These are phyloP conservation scores for Sabatieria punctata DNA, from an alignment of 2,888 invertebrate species.

Conservation along the genomic window DNA sequence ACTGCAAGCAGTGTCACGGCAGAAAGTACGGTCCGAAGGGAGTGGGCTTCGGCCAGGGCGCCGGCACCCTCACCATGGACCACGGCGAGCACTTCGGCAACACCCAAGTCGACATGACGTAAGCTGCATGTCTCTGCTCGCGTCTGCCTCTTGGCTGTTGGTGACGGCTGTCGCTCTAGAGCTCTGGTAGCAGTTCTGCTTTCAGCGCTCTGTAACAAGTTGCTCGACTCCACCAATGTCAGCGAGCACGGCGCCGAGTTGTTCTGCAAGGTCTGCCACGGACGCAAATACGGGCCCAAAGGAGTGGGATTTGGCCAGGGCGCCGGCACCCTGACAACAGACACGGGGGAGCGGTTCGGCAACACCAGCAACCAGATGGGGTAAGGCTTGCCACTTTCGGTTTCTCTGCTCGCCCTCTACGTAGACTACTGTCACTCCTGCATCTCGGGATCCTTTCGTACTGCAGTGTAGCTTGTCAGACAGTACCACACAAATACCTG, in stretches of 20 bases:
- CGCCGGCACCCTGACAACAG: conserved; percentile 90
- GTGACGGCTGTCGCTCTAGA: too few species aligned
- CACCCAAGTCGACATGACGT: conserved; percentile 30
- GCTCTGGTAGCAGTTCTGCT: too few species aligned
- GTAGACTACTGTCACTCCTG: too few species aligned
- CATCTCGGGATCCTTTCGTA: too few species aligned
- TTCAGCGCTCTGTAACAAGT: conserved; percentile 61
- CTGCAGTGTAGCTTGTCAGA: too few species aligned
- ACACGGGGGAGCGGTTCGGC: conserved; percentile 71
- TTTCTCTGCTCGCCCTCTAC: not conserved
- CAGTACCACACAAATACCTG: too few species aligned
- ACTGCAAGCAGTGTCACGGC: conserved; percentile 86
- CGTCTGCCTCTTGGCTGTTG: not conserved
- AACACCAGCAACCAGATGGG: conserved; percentile 7
- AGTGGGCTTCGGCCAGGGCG: conserved; percentile 94
- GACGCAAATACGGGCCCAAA: conserved; percentile 87
- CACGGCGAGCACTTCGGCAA: conserved; percentile 65
- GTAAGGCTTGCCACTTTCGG: not conserved
- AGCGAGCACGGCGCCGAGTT: conserved; percentile 79
- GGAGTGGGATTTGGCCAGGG: conserved; percentile 97
- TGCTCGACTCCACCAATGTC: conserved; percentile 79
- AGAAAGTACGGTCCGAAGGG: conserved; percentile 95
- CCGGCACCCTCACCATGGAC: conserved; percentile 91
- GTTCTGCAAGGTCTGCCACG: conserved; percentile 82
- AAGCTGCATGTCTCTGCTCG: conserved; percentile 12